Evolutionary conservation across 2,797 vertebrate species (phyloP).

Genomic region (Crenichthys baileyi): DNA sequence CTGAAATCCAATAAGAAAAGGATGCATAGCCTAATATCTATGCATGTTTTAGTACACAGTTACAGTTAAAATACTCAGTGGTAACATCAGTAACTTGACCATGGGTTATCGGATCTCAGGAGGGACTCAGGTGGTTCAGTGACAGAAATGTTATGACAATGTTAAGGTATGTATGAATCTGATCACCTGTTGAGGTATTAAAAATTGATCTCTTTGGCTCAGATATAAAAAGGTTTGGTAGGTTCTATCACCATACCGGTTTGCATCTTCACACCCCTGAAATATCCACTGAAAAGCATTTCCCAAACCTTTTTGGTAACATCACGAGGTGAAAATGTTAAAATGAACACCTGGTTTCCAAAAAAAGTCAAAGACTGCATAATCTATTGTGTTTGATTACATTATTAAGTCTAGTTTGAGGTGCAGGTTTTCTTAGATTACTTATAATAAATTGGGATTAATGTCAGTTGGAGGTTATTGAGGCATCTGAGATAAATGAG

Average conservation of each 20-base stretch:
- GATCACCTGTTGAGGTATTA: no score
- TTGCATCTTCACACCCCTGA: not conserved
- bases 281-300: not conserved
- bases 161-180: no score
- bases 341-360: not conserved
- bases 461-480: not conserved
- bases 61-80: not conserved
- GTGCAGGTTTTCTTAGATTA: not conserved
- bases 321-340: not conserved
- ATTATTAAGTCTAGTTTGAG: not conserved
- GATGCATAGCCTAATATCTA: conserved; percentile 76
- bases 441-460: not conserved
- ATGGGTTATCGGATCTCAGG: not conserved
- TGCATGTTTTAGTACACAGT: conserved; percentile 33
- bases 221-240: no score
- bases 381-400: no score
- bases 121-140: not conserved
- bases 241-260: not conserved
- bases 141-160: not conserved
- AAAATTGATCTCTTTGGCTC: no score
- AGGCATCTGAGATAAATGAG: no score
- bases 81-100: not conserved
- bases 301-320: not conserved
- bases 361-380: not conserved
- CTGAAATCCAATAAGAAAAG: conserved; percentile 65